Base-by-base conservation (phyloP, 2,113 vertebrate genomes). In the Benthochromis sp. region DNA sequence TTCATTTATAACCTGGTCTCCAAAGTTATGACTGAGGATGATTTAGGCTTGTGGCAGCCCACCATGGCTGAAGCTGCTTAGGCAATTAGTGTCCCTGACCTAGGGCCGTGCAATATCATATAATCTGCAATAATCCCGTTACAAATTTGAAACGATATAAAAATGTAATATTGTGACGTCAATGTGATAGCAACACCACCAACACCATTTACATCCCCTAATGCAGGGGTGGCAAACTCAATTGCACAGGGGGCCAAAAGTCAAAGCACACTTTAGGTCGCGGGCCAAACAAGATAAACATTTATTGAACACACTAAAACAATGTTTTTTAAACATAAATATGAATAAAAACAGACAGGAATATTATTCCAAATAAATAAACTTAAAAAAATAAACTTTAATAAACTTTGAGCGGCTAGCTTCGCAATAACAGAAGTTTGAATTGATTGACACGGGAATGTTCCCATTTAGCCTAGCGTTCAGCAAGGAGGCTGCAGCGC, bases 271-370 rank as follows among this genome's bases (percentile, higher is more conserved):
- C n/a, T 24, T 54, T 54, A 54, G 53, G 53, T 54, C 1, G 3
- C 3, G n/a, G n/a, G 9, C 0, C 2, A 54, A 2, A 54, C 2
- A 11, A 4, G n/a, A 6, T 21, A 21, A 11, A 54, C 52, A 54
- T 54, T 54, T 52, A 52, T 19, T 52, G 50, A 52, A 52, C 17
- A 3, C 17, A 19, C 47, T 1, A 19, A 52, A 52, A 3, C 47
- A 52, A 1, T 50, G 4, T 52, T 50, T 50, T 19, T 16, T 16
- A 5, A 19, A 50, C 47, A 50, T 50, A 50, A 50, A 50, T 17
- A 50, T 50, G 47, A 50, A 50, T 50, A 50, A 50, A 50, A 50
- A 50, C 47, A 5, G 47, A 50, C 17, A 19, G 17, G 47, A 50
- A 50, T 50, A 50, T 50, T 50, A 19, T 19, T 50, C 17, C 47